Evolutionary conservation across 2,888 invertebrate genomes (phyloP), one percentile per base, ranked within the genome.

Genomic region (Polydrusus cervinus): DNA sequence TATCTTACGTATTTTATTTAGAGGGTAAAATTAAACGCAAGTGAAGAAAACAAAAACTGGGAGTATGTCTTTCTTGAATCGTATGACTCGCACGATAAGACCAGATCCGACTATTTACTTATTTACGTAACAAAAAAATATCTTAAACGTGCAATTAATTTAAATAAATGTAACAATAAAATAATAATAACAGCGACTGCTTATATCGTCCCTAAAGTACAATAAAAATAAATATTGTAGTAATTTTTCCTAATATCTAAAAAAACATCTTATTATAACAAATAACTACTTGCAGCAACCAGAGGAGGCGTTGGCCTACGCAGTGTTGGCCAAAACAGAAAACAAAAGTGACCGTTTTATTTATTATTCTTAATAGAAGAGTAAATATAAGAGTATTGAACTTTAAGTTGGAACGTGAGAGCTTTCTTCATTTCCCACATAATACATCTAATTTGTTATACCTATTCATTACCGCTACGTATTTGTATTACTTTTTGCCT

Each of bases 371-470:
- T 60, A 60, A 38, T 60, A 60, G 57, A 60, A 60, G 38, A 60
- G 57, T 16, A 60, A 60, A 60, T 16, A 60, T 38, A 18, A 60
- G 57, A 38, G 57, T 60, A 60, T 60, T 60, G 38, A 60, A 60
- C 57, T 60, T 38, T 18, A 6, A 38, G 38, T 60, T 38, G 11
- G 38, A 18, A 34, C 57, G 57, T 60, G 57, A 60, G 57, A 60
- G 38, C 30, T 60, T 60, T 18, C 57, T 38, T 14, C 57, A 38
- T 38, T 60, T 60, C 57, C 38, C 57, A 60, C 57, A 34, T 60
- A 60, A 30, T 60, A 38, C 34, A 8, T 10, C 34, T 60, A 38
- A 38, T 38, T 60, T 60, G 38, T 60, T 60, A 16, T 38, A 34
- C 34, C 34, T 34, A 25, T 57, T 34, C 57, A 57, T 57, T 57